Conservation (phyloP, 2,113 vertebrate species). For the Mustelus asterias region DNA sequence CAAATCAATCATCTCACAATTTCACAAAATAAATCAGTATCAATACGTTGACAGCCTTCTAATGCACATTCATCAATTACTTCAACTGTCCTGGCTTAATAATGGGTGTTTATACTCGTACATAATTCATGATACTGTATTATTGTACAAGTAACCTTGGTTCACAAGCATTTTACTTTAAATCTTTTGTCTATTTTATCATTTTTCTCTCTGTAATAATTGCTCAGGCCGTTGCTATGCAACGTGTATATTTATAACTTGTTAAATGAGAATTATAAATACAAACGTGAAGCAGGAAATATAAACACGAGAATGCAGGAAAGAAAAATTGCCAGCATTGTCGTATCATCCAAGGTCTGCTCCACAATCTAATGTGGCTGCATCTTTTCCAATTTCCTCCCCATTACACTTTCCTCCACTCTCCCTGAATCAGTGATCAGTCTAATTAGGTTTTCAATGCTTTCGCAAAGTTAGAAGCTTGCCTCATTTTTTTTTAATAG, state of each 20-base stretch:
- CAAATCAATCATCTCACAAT: conserved; percentile 30
- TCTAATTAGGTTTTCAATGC: neutral
- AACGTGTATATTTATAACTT: neutral
- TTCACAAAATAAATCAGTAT: conserved; percentile 28
- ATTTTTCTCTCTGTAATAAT: neutral
- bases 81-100: conserved; percentile 16
- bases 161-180: neutral
- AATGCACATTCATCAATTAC: conserved; percentile 28
- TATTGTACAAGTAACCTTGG: neutral
- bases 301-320: neutral
- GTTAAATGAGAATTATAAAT: conserved; percentile 12
- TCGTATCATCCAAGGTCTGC: neutral
- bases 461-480: neutral
- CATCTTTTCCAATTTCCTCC: neutral
- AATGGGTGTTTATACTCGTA: conserved; percentile 14
- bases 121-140: conserved; percentile 26
- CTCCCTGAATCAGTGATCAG: neutral
- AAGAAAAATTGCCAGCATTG: too few species aligned
- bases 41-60: neutral
- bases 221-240: conserved; percentile 13
- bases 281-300: neutral
- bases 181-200: neutral
- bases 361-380: neutral
- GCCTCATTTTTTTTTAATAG: neutral
- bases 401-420: neutral